Conservation (phyloP, 2,113 vertebrate genomes). For the Sardina pilchardus region DNA sequence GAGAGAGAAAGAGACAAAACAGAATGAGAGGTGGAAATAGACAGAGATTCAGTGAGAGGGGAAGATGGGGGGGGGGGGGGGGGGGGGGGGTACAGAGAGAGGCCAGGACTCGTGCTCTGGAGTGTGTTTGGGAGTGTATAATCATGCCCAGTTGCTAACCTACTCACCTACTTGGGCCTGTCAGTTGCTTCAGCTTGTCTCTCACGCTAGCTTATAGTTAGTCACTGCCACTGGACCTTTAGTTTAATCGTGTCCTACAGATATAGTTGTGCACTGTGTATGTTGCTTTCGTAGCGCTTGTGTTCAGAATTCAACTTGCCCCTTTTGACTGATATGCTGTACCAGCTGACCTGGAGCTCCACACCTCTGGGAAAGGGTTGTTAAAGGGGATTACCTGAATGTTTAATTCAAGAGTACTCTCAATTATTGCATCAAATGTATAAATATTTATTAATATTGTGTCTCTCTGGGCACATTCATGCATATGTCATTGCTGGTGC, state of each 20-base stretch:
- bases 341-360: not conserved
- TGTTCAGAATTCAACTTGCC: not conserved
- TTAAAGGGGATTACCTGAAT: too few relatives aligned
- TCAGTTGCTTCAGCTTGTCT: not conserved
- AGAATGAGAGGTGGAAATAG: not conserved
- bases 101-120: conserved; percentile 48
- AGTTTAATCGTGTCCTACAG: not conserved
- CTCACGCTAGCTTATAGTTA: not conserved
- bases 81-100: conserved; percentile 27
- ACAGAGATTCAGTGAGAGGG: not conserved
- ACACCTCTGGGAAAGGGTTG: not conserved
- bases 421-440: too few relatives aligned
- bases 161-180: conserved; percentile 30
- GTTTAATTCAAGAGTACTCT: too few relatives aligned
- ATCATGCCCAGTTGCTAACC: conserved; percentile 24
- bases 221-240: not conserved
- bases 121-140: conserved; percentile 48
- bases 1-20: conserved; percentile 28
- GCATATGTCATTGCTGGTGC: too few relatives aligned
- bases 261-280: not conserved
- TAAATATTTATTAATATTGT: too few relatives aligned
- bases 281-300: not conserved
- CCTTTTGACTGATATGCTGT: too few relatives aligned
- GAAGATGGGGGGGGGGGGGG: too few relatives aligned
- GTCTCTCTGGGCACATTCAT: too few relatives aligned